A percentile compares a stretch with the other conserved stretches of the same genome.
Evolutionary conservation across 1,140 invertebrate genomes (phyloP).

Genomic region (Tetraneura akinire): DNA sequence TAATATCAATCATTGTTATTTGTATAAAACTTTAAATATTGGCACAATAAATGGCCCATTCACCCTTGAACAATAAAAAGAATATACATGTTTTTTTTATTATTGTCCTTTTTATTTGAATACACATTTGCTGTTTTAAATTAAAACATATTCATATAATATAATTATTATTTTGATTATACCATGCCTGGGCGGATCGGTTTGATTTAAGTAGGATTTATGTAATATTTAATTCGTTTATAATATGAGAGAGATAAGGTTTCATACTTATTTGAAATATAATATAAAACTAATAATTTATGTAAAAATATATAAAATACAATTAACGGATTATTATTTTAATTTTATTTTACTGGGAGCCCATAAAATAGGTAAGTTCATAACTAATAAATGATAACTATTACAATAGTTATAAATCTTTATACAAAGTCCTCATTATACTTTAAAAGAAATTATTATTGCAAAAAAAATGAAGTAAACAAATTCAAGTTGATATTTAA

Average conservation of each 20-base stretch:
- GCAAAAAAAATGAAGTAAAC: too few relatives aligned
- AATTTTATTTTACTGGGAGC: too few relatives aligned
- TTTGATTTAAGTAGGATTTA: constrained; percentile 5
- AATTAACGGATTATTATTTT: too few relatives aligned
- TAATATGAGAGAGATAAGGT: background rate
- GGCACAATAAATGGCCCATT: background rate
- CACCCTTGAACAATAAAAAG: background rate
- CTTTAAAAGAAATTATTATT: too few relatives aligned
- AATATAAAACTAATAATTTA: background rate
- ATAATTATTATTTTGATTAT: background rate
- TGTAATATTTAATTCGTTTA: background rate
- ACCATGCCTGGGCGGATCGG: background rate
- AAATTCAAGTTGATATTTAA: too few relatives aligned
- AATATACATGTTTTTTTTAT: constrained; percentile 3
- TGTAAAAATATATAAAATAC: background rate
- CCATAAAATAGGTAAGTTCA: too few relatives aligned
- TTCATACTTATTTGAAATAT: background rate
- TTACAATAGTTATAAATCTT: too few relatives aligned
- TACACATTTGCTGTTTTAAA: background rate
- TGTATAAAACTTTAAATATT: background rate
- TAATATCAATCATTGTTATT: constrained; percentile 21
- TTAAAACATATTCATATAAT: too few relatives aligned
- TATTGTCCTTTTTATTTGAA: background rate
- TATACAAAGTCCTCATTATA: too few relatives aligned
- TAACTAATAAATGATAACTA: too few relatives aligned